phyloP scores from a whole-genome alignment of 1,140 invertebrate species.

The fruit fly (Drosophila melanogaster) region DNA sequence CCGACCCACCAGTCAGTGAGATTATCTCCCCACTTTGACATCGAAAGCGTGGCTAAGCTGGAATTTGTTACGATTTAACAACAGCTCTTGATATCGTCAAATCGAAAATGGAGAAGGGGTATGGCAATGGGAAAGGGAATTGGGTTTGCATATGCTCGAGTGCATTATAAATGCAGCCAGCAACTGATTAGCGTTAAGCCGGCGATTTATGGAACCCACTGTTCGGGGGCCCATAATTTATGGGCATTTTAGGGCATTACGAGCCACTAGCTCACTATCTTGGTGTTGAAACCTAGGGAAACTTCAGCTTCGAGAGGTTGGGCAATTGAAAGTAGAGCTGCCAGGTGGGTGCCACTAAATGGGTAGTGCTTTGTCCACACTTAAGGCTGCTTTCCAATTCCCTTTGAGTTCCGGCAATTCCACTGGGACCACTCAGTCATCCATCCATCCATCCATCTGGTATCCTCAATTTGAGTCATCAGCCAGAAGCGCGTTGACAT shows the following conservation, averaged over 20 bases:
- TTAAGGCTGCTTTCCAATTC: constrained; percentile 6
- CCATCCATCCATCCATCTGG: constrained; percentile 40
- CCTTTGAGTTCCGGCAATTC: constrained; percentile 5
- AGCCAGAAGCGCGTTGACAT: constrained; percentile 55
- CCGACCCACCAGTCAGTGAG: constrained; percentile 35
- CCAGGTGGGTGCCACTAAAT: constrained; percentile 9
- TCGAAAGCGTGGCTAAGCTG: constrained; percentile 47
- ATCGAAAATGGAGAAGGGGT: too few relatives aligned
- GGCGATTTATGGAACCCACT: constrained; percentile 62
- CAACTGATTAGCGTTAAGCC: constrained; percentile 75
- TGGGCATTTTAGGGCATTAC: constrained; percentile 41
- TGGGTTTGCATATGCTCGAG: constrained; percentile 33
- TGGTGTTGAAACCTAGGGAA: constrained; percentile 25
- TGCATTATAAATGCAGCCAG: constrained; percentile 70
- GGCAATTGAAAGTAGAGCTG: constrained; percentile 14
- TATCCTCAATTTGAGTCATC: constrained; percentile 71
- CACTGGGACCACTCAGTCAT: constrained; percentile 45
- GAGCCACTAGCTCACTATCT: constrained; percentile 3
- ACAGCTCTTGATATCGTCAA: constrained; percentile 40
- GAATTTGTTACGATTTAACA: constrained; percentile 70
- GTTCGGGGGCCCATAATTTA: constrained; percentile 57
- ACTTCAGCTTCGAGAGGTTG: constrained; percentile 13
- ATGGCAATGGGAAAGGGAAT: constrained; percentile 7
- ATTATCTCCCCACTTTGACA: constrained; percentile 66
- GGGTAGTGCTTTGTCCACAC: constrained; percentile 19